A percentile compares a stretch with the other conserved stretches of the same genome.
phyloP scores from a whole-genome alignment of 2,113 vertebrate species.

The Pituophis catenifer region DNA sequence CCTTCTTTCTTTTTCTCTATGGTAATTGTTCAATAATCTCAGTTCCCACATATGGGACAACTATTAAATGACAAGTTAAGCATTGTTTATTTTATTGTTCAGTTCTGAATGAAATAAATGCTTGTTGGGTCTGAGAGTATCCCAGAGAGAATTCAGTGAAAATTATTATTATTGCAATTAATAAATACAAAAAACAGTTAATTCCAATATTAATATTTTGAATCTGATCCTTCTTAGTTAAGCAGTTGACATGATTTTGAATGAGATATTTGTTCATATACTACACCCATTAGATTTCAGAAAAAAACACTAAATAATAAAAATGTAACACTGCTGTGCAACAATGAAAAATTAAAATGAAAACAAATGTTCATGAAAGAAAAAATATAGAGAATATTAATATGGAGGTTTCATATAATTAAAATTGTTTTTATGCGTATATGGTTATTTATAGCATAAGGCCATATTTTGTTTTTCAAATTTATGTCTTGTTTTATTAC shows the following conservation, averaged over 20 bases:
- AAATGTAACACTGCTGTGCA: background rate
- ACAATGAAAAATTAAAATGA: background rate
- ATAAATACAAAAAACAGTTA: background rate
- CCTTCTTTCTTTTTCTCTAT: background rate
- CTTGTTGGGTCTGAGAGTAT: background rate
- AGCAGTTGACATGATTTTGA: background rate
- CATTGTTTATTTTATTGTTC: background rate
- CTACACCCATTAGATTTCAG: background rate
- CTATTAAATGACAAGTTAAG: background rate
- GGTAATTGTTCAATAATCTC: background rate
- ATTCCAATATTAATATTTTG: background rate
- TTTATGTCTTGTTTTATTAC: background rate
- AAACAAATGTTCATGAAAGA: background rate
- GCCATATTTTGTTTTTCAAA: background rate
- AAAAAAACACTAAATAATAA: background rate
- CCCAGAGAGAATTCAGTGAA: background rate
- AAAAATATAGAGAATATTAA: background rate
- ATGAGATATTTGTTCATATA: background rate
- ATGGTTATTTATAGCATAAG: background rate
- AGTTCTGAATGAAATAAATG: background rate
- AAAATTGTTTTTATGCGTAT: background rate
- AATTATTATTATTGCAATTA: background rate
- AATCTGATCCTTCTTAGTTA: background rate
- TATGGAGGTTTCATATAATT: background rate
- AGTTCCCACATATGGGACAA: background rate